Base-by-base conservation (phyloP, 2,888 invertebrate genomes). In the Lissonota sp. region DNA sequence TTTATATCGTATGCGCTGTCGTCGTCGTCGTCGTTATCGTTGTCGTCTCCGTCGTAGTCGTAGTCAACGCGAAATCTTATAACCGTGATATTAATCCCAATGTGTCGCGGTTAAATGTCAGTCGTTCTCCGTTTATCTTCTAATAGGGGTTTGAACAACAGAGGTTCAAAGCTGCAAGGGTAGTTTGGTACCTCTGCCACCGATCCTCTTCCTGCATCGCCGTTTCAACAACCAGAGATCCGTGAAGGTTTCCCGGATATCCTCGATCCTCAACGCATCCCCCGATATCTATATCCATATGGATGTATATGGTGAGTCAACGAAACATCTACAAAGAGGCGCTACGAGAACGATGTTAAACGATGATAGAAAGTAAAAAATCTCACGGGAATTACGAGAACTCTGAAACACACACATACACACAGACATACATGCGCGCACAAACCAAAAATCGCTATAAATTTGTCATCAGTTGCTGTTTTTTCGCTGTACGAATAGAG, bases 81-180 rank as follows among this genome's bases (percentile, higher is more conserved):
- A 14, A 73, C 14, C 57, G 60, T 49, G 49, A 66, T 60, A 62
- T 71, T 70, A 55, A 58, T 63, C 44, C 75, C 70, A 69, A 63
- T 53, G 66, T 77, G 39, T 49, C 57, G 63, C 67, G 77, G 79
- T 85, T 83, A 79, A 84, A 75, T 78, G 82, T 85, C 85, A 83
- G 80, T 83, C 84, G 84, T 84, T 46, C 55, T 40, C 46, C 46
- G 67, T 37, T 14, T 4, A 3, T 14, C 53, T 40, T 64, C 67
- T 72, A 63, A 64, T 72, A 69, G 72, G 67, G 70, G 70, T 71
- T 58, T 39, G 8, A 26, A 26, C 26, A 26, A 26, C 26, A 26
- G 26, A 2, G 26, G 46, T 26, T 46, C 26, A 6, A 63, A 63
- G 46, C 46, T 26, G 26, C 26, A 26, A 26, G 26, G 26, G 55